Percentiles rank a stretch among this genome's conserved stretches.
Conservation (phyloP, 2,113 vertebrate genomes). For the Prietella phreatophila region DNA sequence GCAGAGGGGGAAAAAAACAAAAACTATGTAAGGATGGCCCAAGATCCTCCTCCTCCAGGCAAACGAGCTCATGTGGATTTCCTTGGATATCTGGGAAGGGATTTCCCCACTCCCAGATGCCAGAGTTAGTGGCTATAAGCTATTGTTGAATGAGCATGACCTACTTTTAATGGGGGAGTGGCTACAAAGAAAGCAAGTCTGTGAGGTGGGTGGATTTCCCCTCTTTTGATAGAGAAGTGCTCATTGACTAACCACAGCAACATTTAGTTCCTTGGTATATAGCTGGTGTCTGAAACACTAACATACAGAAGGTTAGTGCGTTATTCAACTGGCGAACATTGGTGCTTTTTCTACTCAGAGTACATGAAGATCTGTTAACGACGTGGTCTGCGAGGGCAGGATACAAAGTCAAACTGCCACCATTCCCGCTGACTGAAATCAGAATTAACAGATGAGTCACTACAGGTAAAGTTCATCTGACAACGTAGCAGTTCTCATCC, state of each 20-base stretch:
- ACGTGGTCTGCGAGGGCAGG: neutral
- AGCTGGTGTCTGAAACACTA: neutral
- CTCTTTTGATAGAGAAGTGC: neutral
- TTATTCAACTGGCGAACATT: neutral
- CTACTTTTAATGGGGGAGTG: neutral
- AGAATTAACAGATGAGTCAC: neutral
- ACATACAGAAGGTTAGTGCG: neutral
- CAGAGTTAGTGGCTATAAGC: neutral
- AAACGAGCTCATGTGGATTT: neutral
- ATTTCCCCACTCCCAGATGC: conserved; percentile 2
- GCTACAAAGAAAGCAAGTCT: neutral
- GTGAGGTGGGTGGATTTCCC: neutral
- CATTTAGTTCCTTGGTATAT: neutral
- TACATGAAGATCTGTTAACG: neutral
- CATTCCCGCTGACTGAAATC: neutral
- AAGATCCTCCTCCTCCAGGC: neutral
- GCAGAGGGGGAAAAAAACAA: neutral
- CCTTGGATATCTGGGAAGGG: neutral
- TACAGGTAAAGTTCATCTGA: neutral
- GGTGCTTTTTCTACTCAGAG: neutral
- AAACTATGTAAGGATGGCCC: neutral
- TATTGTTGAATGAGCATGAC: neutral
- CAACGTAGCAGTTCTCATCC: neutral
- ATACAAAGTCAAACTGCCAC: neutral
- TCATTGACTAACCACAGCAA: neutral